A percentile compares a stretch with the other conserved stretches of the same genome.
These are phyloP conservation scores for Tiaroga cobitis DNA, from an alignment of 2,797 vertebrate genomes.

Conservation along the genomic window DNA sequence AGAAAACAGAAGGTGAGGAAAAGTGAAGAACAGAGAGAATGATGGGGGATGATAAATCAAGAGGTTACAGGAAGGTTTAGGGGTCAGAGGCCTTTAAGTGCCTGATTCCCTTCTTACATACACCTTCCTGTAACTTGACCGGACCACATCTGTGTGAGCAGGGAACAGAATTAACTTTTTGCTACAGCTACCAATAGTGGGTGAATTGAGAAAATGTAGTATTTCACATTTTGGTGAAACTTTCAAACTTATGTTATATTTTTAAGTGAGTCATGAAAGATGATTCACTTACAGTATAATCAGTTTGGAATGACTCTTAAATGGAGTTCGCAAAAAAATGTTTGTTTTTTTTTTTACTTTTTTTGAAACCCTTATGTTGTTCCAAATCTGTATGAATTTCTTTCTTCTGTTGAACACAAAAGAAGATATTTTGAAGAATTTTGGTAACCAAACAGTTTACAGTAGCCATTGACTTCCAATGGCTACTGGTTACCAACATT, in stretches of 20 bases:
- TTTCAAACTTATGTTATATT: neutral
- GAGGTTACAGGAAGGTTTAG: neutral
- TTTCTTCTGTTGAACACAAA: neutral
- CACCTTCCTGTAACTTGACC: neutral
- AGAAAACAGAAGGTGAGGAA: constrained; percentile 21
- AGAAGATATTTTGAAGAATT: neutral
- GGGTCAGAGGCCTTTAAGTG: neutral
- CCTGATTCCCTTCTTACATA: neutral
- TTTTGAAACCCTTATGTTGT: neutral
- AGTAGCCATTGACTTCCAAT: neutral
- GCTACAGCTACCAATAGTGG: neutral
- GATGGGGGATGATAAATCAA: neutral
- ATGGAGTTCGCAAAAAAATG: neutral
- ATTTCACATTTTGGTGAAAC: neutral
- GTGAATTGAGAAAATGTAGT: neutral
- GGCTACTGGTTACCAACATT: neutral
- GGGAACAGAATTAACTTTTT: neutral
- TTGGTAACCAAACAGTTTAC: neutral
- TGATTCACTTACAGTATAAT: neutral
- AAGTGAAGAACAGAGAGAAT: constrained; percentile 1
- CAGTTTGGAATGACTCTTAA: neutral
- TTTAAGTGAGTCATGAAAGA: neutral
- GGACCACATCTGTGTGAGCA: neutral
- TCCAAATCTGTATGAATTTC: neutral
- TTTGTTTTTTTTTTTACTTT: no score